Percentiles rank a stretch among this genome's conserved stretches.
phyloP scores from a whole-genome alignment of 2,113 vertebrate genomes.

The Trogon surrucura region DNA sequence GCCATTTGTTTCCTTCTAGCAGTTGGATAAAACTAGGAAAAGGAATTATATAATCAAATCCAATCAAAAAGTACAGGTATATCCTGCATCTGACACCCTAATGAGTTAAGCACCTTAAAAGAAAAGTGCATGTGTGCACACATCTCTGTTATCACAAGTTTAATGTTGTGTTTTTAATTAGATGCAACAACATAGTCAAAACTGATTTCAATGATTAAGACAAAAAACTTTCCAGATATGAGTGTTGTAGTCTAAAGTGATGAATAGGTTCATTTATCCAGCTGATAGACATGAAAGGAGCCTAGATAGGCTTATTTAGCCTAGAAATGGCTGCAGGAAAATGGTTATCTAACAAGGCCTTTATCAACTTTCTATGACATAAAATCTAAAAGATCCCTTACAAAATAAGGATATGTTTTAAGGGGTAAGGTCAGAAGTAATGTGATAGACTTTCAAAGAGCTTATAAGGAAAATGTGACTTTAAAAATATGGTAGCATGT shows the following conservation, averaged over 20 bases:
- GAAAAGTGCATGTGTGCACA: neutral
- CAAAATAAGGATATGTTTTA: constrained; percentile 5
- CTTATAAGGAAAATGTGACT: neutral
- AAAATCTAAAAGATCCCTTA: neutral
- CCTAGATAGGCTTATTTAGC: neutral
- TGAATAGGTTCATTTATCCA: neutral
- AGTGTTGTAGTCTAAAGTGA: neutral
- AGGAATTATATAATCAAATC: neutral
- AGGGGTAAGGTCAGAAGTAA: neutral
- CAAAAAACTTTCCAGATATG: neutral
- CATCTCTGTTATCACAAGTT: neutral
- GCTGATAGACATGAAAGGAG: neutral
- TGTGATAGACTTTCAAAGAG: neutral
- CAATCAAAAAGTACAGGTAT: neutral
- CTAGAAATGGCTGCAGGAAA: neutral
- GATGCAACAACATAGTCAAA: neutral
- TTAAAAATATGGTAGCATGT: neutral
- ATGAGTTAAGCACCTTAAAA: neutral
- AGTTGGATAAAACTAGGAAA: neutral
- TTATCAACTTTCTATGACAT: neutral
- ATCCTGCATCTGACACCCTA: neutral
- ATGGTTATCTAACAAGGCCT: neutral
- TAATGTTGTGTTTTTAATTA: neutral
- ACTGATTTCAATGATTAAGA: neutral
- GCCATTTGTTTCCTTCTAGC: constrained; percentile 35